Base-by-base conservation (phyloP, 1,140 invertebrate genomes). In the Drusus annulatus region DNA sequence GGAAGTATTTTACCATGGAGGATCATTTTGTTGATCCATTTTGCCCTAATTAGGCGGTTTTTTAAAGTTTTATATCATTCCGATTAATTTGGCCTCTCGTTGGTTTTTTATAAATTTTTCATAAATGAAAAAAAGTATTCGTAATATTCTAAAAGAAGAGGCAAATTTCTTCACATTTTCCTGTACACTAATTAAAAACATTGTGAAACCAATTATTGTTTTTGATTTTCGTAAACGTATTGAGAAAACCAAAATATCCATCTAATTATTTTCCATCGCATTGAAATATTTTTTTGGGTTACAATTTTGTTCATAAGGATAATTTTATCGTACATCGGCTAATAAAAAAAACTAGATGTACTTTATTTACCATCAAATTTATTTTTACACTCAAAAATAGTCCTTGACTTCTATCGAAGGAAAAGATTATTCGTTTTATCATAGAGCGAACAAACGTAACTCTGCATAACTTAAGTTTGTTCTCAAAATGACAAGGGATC, bases 401-500 rank as follows among this genome's bases (percentile, higher is more conserved):
- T 63, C 65, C 21, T 17, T 69, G 28, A 50, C 31, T 50, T 45
- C 65, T n/a, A 13, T 17, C 25, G 63, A 68, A 45, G 63, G 28
- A 16, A 68, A 69, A n/a, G 65, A 69, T 69, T 69, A 36, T 50
- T 50, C 8, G 3, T 51, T 50, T 69, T 69, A 69, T 69, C 65
- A 69, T 69, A 45, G 31, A 50, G 65, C 31, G 65, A 69, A 69
- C 65, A 69, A 69, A 69, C 65, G 17, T 69, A 69, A 69, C 17
- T 69, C 17, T 69, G 65, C 65, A 69, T 50, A 51, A 51, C 21
- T 69, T 50, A 69, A 50, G 65, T 69, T 69, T 74, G 69, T 74
- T 78, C 76, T 79, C 68, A 79, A 62, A 79, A 79, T 60, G 78
- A 71, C 28, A 79, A 73, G n/a, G 68, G 74, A 54, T 60, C 76